Conservation (phyloP, 2,113 vertebrate genomes). For the Poeciliopsis retropinna region DNA sequence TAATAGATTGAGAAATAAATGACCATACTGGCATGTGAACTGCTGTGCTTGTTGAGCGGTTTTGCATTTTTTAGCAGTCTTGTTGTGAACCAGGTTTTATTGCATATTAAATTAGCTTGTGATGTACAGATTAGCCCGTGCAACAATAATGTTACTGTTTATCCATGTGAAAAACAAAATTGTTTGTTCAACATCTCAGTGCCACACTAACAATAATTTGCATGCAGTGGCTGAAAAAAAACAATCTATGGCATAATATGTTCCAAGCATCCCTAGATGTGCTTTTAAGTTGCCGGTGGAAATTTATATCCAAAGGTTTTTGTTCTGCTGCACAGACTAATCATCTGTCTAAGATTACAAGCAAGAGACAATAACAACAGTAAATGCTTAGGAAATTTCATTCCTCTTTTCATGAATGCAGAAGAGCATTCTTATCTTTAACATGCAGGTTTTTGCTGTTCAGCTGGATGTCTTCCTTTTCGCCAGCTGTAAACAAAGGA, state of each 20-base stretch:
- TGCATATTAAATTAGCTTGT: not conserved
- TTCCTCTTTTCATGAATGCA: constrained; percentile 41
- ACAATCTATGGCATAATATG: not conserved
- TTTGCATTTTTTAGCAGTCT: constrained; percentile 3
- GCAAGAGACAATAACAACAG: constrained; percentile 38
- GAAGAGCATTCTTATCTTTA: constrained; percentile 62
- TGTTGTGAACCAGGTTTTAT: not conserved
- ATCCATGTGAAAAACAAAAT: not conserved
- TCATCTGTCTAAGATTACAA: constrained; percentile 44
- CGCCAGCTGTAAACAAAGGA: constrained; percentile 58
- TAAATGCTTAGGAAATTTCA: constrained; percentile 41
- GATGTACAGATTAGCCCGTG: not conserved
- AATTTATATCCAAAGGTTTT: constrained; percentile 32
- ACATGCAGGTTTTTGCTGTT: constrained; percentile 57
- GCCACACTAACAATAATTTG: not conserved
- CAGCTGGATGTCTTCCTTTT: constrained; percentile 54
- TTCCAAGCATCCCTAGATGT: constrained; percentile 15
- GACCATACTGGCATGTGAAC: constrained; percentile 6
- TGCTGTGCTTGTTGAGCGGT: constrained; percentile 6
- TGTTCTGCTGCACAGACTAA: constrained; percentile 36
- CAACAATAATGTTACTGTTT: not conserved
- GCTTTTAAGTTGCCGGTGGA: constrained; percentile 26
- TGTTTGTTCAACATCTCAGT: not conserved
- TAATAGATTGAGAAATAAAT: constrained; percentile 8
- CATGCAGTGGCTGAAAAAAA: not conserved